Evolutionary conservation across 2,113 vertebrate genomes (phyloP).

Genomic region (Toxostoma redivivum): DNA sequence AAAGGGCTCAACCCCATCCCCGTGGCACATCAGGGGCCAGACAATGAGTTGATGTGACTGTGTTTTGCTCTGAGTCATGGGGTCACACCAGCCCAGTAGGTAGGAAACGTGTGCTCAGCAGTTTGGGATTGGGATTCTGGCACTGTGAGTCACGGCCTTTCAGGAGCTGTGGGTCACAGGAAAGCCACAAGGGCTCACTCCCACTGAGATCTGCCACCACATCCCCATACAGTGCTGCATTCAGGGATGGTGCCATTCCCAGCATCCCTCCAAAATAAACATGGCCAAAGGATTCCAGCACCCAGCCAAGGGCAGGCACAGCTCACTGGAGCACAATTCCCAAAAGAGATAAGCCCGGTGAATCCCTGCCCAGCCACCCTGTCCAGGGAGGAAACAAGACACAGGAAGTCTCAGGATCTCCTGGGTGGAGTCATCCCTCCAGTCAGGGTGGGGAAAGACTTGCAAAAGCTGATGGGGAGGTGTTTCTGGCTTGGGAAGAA

Average conservation of each 20-base stretch:
- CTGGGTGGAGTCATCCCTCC: neutral
- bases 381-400: neutral
- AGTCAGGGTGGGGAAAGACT: neutral
- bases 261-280: neutral
- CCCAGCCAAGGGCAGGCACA: rapidly evolving
- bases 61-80: neutral
- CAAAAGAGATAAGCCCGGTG: neutral
- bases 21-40: neutral
- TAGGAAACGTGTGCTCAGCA: rapidly evolving
- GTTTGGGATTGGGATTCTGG: neutral
- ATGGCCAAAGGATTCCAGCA: rapidly evolving
- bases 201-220: neutral
- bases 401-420: neutral
- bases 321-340: neutral
- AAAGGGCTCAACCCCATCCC: neutral
- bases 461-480: neutral
- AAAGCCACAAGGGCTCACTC: neutral
- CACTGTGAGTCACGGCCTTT: rapidly evolving
- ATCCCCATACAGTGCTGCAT: rapidly evolving
- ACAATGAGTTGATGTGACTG: neutral
- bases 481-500: neutral
- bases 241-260: neutral
- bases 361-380: neutral
- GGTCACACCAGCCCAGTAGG: neutral
- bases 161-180: neutral